These are phyloP conservation scores for Meloidogyne exigua DNA, from an alignment of 1,140 invertebrate genomes.

Conservation along the genomic window DNA sequence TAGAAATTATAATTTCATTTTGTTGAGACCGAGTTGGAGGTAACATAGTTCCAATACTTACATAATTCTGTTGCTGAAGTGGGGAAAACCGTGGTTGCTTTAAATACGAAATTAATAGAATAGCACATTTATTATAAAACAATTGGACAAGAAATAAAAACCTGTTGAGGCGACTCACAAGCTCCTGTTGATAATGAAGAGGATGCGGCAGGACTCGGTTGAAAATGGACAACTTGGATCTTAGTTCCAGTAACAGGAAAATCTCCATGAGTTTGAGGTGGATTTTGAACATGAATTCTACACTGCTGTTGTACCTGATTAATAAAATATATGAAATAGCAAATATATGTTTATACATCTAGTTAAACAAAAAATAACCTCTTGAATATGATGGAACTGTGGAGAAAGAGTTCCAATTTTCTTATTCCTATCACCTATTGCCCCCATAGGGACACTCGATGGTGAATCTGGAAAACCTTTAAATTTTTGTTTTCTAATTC, in stretches of 20 bases:
- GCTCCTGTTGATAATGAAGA: not conserved
- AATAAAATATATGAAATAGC: too few relatives aligned
- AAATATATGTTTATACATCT: too few relatives aligned
- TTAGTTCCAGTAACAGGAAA: constrained; percentile 29
- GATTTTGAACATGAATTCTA: constrained; percentile 33
- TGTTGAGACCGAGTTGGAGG: constrained; percentile 1
- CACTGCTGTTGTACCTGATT: constrained; percentile 10
- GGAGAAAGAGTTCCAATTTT: not conserved
- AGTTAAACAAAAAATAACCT: not conserved
- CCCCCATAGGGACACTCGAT: not conserved
- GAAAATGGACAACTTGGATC: constrained; percentile 31
- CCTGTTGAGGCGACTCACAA: not conserved
- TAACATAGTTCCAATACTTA: constrained; percentile 1
- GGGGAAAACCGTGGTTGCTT: not conserved
- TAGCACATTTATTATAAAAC: too few relatives aligned
- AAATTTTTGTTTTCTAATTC: not conserved
- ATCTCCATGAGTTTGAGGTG: constrained; percentile 25
- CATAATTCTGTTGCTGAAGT: not conserved
- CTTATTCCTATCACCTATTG: not conserved
- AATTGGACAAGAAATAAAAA: not conserved
- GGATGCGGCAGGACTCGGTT: constrained; percentile 7
- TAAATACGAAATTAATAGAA: not conserved
- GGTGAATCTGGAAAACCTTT: not conserved
- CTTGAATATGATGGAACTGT: not conserved
- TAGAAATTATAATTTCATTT: not conserved